phyloP scores from a whole-genome alignment of 2,113 vertebrate genomes.

The Saguinus imperator region DNA sequence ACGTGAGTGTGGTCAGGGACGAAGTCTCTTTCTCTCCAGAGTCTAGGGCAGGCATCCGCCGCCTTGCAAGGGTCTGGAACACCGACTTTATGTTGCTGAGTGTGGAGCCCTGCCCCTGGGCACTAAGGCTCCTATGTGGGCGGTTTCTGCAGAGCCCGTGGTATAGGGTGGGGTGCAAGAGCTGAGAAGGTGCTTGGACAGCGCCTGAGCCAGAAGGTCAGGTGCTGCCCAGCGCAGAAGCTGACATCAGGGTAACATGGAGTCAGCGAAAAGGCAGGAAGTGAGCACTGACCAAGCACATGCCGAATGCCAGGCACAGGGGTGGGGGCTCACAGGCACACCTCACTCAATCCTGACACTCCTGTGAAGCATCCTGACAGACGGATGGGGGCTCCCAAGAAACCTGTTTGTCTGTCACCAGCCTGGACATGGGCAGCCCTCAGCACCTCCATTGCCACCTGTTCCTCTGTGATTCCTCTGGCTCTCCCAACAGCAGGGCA shows the following conservation, averaged over 20 bases:
- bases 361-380: background rate
- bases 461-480: accelerated
- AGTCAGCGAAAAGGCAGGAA: background rate
- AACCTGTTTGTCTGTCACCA: background rate
- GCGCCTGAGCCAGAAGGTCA: background rate
- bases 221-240: background rate
- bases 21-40: background rate
- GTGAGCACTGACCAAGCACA: background rate
- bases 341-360: background rate
- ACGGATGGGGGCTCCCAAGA: background rate
- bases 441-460: background rate
- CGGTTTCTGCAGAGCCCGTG: background rate
- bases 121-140: background rate
- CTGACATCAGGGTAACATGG: background rate
- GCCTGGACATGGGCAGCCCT: background rate
- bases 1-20: background rate
- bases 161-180: too few species aligned
- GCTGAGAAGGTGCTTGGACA: background rate
- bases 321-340: accelerated
- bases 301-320: accelerated
- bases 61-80: background rate
- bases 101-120: background rate
- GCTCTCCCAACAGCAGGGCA: background rate
- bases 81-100: background rate
- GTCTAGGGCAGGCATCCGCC: background rate